Conservation (phyloP, 2,113 vertebrate genomes). For the Corythornis madagascariensis region DNA sequence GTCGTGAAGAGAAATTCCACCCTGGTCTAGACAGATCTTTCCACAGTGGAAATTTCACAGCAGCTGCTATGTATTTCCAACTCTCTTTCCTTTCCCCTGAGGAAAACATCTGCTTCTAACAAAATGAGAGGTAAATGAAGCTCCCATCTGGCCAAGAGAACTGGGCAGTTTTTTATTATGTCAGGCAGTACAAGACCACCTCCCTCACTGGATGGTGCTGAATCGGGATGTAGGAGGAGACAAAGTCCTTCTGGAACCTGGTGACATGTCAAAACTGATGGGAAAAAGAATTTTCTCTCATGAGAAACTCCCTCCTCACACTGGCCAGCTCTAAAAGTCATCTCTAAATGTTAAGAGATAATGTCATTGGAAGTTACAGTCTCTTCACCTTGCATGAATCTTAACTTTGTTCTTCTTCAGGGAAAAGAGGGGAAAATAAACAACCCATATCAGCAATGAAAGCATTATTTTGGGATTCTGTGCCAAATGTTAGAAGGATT, state of each 20-base stretch:
- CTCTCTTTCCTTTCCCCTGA: neutral
- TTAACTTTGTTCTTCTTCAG: neutral
- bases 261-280: neutral
- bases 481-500: neutral
- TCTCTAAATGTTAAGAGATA: constrained; percentile 14
- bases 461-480: neutral
- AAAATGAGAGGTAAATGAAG: neutral
- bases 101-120: constrained; percentile 31
- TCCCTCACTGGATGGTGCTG: neutral
- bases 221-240: neutral
- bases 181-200: fast-evolving
- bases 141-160: neutral
- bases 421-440: neutral
- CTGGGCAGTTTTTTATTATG: neutral
- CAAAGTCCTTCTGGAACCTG: neutral
- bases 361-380: neutral
- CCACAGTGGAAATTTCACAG: neutral
- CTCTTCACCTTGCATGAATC: neutral
- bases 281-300: neutral
- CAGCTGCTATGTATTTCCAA: neutral
- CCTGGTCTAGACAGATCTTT: neutral
- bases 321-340: constrained; percentile 9
- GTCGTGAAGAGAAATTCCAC: neutral
- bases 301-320: neutral
- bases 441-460: neutral